Evolutionary conservation across 2,888 invertebrate genomes (phyloP).

Genomic region (Julus scanicus): DNA sequence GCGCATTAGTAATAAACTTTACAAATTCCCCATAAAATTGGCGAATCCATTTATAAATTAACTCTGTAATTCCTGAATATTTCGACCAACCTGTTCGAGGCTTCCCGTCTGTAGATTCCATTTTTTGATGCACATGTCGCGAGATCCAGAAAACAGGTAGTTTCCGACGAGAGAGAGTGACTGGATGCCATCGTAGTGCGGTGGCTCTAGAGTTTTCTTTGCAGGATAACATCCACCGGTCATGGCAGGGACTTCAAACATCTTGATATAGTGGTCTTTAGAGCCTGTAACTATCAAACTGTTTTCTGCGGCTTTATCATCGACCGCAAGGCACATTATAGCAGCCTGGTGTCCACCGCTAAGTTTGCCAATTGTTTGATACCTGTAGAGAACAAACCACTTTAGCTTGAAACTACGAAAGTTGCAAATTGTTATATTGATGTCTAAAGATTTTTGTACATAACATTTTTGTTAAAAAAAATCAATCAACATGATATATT

Average conservation of each 20-base stretch:
- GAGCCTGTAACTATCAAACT: slow-evolving; percentile 82
- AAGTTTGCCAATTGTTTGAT: slow-evolving; percentile 78
- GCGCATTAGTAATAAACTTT: neutral
- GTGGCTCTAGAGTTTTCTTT: slow-evolving; percentile 79
- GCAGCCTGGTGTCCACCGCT: slow-evolving; percentile 84
- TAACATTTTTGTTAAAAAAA: too few relatives aligned
- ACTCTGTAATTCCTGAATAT: too few relatives aligned
- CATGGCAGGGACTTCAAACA: slow-evolving; percentile 69
- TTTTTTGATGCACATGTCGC: slow-evolving; percentile 87
- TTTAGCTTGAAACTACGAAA: too few relatives aligned
- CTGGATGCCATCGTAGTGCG: slow-evolving; percentile 91
- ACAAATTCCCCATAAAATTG: neutral
- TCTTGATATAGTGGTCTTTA: slow-evolving; percentile 86
- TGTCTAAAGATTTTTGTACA: too few relatives aligned
- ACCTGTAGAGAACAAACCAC: slow-evolving; percentile 65
- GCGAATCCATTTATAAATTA: too few relatives aligned
- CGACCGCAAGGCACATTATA: slow-evolving; percentile 82
- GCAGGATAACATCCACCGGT: slow-evolving; percentile 70
- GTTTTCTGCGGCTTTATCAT: slow-evolving; percentile 69
- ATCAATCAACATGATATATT: too few relatives aligned
- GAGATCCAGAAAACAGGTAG: slow-evolving; percentile 82
- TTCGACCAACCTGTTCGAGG: slow-evolving; percentile 64
- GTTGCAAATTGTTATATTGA: too few relatives aligned
- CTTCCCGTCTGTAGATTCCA: slow-evolving; percentile 74
- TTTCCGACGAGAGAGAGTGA: slow-evolving; percentile 76